Conservation (phyloP, 1,140 invertebrate species). For the Phthorimaea operculella region DNA sequence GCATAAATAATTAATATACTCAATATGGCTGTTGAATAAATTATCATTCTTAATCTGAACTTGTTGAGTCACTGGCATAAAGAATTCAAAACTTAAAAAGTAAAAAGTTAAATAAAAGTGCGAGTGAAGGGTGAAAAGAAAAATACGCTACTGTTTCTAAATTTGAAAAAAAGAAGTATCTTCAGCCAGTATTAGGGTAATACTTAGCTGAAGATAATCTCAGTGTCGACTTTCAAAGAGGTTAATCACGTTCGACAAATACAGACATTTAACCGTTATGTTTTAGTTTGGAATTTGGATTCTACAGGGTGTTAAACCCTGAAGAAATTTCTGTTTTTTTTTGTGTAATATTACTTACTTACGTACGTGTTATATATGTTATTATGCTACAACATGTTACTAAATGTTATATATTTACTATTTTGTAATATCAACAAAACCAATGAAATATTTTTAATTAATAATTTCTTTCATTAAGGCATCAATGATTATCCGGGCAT, state of each 20-base stretch:
- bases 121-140: not conserved
- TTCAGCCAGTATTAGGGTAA: not conserved
- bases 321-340: too few species aligned
- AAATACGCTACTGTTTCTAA: not conserved
- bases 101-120: too few species aligned
- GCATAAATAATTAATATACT: not conserved
- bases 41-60: not conserved
- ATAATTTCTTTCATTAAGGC: too few species aligned
- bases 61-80: not conserved
- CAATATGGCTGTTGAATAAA: not conserved
- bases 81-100: not conserved
- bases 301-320: too few species aligned
- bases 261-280: constrained; percentile 5
- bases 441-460: too few species aligned
- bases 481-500: too few species aligned
- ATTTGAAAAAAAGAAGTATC: not conserved
- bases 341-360: too few species aligned
- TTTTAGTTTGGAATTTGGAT: too few species aligned
- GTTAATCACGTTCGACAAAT: constrained; percentile 49
- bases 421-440: too few species aligned
- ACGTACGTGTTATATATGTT: too few species aligned
- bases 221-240: constrained; percentile 26
- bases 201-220: constrained; percentile 17
- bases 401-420: too few species aligned
- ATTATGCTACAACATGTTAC: too few species aligned